Evolutionary conservation across 2,888 invertebrate species (phyloP), one percentile per base, ranked within the genome.

Genomic region (Pemphredon lugubris): DNA sequence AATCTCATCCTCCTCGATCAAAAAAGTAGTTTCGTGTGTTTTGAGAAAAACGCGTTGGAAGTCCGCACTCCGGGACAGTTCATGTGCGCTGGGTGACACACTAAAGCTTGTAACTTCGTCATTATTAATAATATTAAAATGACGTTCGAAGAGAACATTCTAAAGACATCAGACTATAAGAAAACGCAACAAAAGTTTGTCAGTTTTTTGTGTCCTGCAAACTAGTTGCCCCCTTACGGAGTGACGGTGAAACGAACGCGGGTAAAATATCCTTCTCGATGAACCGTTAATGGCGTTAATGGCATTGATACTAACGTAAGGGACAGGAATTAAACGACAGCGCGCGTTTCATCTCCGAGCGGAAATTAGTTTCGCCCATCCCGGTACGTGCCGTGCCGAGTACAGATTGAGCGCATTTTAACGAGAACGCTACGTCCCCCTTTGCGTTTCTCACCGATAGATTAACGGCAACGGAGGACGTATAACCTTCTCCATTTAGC

Each of bases 351-450:
- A 77, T 79, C 79, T 68, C 72, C 70, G 63, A 75, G 77, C 77
- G 79, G 79, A 79, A 79, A 79, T 79, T 79, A 79, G 77, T 77
- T 79, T 79, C 68, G 68, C 63, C 58, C 78, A 71, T 71, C 78
- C 68, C 63, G 64, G 63, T 74, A 68, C 70, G 73, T 78, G 78
- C 70, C 64, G 61, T 59, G 48, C 26, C 54, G 60, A 39, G 3
- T 50, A 37, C 37, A n/a, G 18, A 21, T 68, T 68, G 73, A 57
- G 70, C 67, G 11, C 44, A 60, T 77, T 77, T 77, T 77, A 77
- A 74, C 74, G 75, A 77, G 75, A 74, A 65, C 45, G 59, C 59
- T 45, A 57, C 72, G 60, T 63, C 51, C 53, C 64, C 71, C 58
- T 76, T 75, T 75, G 67, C 59, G 69, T 51, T 53, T 30, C 47